Evolutionary conservation across 2,113 vertebrate species (phyloP), one percentile per base, ranked within the genome.

Genomic region (Phoxinus phoxinus): DNA sequence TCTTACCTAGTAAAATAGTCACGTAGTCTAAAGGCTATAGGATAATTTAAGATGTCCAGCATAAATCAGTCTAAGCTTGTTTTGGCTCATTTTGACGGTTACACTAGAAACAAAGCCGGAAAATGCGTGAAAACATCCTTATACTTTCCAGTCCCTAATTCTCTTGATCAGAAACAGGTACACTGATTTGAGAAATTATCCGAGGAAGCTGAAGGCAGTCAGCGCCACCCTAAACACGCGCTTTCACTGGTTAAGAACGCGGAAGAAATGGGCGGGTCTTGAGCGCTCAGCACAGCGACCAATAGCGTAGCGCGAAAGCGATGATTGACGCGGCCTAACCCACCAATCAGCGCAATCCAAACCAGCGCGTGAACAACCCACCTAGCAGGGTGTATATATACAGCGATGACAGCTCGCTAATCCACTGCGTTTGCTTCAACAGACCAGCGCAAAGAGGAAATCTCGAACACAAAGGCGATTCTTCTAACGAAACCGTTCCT

Each of bases 131-230:
- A 76, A 69, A 81, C n/a, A 53, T 23, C 37, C 53, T 1, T 78
- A 21, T 59, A 90, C 92, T 92, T 91, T 91, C 32, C 91, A 91
- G 89, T 90, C 90, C 93, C 94, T 94, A 90, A 93, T 94, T 92
- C 90, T 93, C 90, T 86, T 94, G 93, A 95, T 94, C 94, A 92
- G 91, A 93, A 95, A 94, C 94, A 94, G 93, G 93, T 95, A 94
- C 77, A 93, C 94, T 93, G 92, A 94, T 94, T 94, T 95, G 92
- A 92, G 93, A 94, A 94, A 95, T 95, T 94, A 93, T 90, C 92
- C 91, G 92, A 91, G 92, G 90, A 93, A 94, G 94, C 93, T 91
- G 91, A 87, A 88, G 91, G 90, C 87, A 89, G 89, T 86, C 89
- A 84, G 92, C 86, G 85, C 93, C 93, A 92, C 93, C 95, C 92